Percentiles rank a stretch among this genome's conserved stretches.
Conservation (phyloP, 2,888 invertebrate genomes). For the Steinernema carpocapsae region DNA sequence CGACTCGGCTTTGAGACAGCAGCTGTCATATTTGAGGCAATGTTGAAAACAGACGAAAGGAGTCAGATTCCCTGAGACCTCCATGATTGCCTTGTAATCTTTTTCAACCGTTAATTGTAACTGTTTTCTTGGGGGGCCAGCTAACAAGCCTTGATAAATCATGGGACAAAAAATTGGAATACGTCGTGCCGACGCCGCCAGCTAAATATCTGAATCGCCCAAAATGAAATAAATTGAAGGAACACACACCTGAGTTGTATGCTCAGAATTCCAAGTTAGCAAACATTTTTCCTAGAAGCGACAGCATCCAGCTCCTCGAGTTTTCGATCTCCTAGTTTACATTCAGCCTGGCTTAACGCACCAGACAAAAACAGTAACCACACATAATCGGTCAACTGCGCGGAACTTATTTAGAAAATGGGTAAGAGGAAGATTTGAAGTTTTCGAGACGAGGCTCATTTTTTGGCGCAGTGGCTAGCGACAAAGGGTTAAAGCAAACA, state of each 20-base stretch:
- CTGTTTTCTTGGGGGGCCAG: no score
- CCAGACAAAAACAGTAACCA: background rate
- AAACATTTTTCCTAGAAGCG: no score
- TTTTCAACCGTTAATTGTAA: background rate
- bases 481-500: background rate
- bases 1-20: background rate
- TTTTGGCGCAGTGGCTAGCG: background rate
- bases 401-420: background rate
- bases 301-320: no score
- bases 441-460: background rate
- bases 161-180: background rate
- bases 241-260: background rate
- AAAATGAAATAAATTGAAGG: background rate
- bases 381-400: background rate
- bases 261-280: background rate
- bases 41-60: background rate
- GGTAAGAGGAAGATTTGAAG: background rate
- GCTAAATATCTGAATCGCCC: background rate
- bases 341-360: background rate
- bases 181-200: background rate
- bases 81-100: constrained; percentile 17
- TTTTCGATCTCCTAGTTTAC: no score
- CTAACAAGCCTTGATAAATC: background rate
- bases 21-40: constrained; percentile 17
- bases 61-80: background rate